Evolutionary conservation across 2,797 vertebrate genomes (phyloP).

Genomic region (Iguana delicatissima): DNA sequence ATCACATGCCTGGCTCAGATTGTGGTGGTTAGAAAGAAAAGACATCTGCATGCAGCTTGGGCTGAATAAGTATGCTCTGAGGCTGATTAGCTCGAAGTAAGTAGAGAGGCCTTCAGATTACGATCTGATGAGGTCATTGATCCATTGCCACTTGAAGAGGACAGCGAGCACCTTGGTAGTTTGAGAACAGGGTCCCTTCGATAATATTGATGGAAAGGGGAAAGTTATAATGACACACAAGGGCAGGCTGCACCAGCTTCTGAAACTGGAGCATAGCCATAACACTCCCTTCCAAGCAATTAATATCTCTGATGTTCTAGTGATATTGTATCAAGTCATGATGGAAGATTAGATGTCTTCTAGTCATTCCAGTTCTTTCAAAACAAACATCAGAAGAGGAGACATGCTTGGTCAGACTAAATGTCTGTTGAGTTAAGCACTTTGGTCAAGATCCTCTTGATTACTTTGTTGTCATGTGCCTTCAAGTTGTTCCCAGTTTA

Average conservation of each 20-base stretch:
- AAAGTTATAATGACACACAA: slow-evolving; percentile 38
- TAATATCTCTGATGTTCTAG: background rate
- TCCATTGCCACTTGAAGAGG: slow-evolving; percentile 31
- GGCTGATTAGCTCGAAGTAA: slow-evolving; percentile 33
- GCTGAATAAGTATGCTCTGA: background rate
- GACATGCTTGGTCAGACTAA: no score
- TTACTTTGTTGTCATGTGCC: no score
- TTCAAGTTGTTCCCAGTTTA: no score
- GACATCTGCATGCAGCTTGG: slow-evolving; percentile 3
- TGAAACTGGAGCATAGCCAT: background rate
- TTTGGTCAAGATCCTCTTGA: no score
- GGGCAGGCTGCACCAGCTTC: slow-evolving; percentile 11
- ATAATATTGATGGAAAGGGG: slow-evolving; percentile 32
- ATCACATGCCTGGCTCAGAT: background rate
- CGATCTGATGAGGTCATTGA: slow-evolving; percentile 38
- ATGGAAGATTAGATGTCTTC: background rate
- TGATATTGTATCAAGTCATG: background rate
- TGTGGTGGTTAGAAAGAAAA: background rate
- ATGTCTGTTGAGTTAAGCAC: no score
- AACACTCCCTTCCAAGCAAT: background rate
- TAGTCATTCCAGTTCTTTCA: no score
- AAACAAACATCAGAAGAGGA: no score
- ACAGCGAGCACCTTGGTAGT: slow-evolving; percentile 23
- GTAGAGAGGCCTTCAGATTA: slow-evolving; percentile 35
- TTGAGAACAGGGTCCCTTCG: slow-evolving; percentile 1